These are phyloP conservation scores for Serripes groenlandicus DNA, from an alignment of 2,888 invertebrate species.

Conservation along the genomic window DNA sequence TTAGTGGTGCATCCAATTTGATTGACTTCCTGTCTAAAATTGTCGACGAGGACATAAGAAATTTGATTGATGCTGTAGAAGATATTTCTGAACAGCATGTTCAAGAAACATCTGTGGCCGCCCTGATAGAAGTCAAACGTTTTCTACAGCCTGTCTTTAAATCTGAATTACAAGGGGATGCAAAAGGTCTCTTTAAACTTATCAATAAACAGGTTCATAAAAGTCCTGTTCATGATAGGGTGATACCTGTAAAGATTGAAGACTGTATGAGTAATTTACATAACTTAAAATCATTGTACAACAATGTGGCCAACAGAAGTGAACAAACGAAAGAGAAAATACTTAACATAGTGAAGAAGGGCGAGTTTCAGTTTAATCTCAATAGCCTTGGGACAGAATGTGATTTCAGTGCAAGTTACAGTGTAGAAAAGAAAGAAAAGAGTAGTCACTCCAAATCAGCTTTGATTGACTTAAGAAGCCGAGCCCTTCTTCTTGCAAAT, in stretches of 20 bases:
- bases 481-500: slow-evolving; percentile 68
- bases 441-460: slow-evolving; percentile 8
- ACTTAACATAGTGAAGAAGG: slow-evolving; percentile 59
- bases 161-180: neutral
- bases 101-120: slow-evolving; percentile 72
- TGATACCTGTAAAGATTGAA: slow-evolving; percentile 58
- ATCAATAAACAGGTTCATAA: slow-evolving; percentile 39
- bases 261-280: slow-evolving; percentile 68
- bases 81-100: slow-evolving; percentile 75
- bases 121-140: slow-evolving; percentile 68
- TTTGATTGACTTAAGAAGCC: slow-evolving; percentile 67
- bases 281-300: slow-evolving; percentile 69
- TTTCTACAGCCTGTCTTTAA: slow-evolving; percentile 67
- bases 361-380: slow-evolving; percentile 57
- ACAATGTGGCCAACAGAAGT: slow-evolving; percentile 74
- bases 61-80: slow-evolving; percentile 77
- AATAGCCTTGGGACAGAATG: slow-evolving; percentile 22
- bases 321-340: slow-evolving; percentile 71
- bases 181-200: slow-evolving; percentile 17
- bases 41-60: slow-evolving; percentile 71
- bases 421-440: neutral
- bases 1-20: slow-evolving; percentile 40
- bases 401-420: slow-evolving; percentile 27
- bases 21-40: slow-evolving; percentile 67
- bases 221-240: slow-evolving; percentile 15